These are phyloP conservation scores for Piprites chloris DNA, from an alignment of 2,113 vertebrate genomes.

Conservation along the genomic window DNA sequence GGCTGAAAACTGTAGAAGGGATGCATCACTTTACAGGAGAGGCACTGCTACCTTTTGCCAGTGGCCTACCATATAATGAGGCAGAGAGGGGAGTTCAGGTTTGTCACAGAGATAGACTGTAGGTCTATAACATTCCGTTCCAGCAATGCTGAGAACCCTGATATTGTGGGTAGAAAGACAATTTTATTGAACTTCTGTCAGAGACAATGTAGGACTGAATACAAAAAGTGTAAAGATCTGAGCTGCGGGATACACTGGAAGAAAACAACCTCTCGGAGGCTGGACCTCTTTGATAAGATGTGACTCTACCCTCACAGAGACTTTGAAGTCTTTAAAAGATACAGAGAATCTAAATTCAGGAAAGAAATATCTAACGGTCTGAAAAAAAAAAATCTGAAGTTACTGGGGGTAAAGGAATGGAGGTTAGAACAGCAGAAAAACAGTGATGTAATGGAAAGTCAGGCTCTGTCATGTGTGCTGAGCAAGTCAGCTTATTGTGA, in stretches of 20 bases:
- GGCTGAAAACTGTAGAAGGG: neutral
- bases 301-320: neutral
- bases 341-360: neutral
- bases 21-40: neutral
- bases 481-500: neutral
- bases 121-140: slow-evolving; percentile 5
- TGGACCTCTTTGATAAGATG: slow-evolving; percentile 15
- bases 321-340: neutral
- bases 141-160: neutral
- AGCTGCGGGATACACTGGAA: neutral
- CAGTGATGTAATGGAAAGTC: neutral
- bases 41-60: neutral
- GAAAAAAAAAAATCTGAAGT: neutral
- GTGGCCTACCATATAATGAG: neutral
- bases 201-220: neutral
- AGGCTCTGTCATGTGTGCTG: neutral
- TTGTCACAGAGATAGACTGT: neutral
- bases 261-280: slow-evolving; percentile 39
- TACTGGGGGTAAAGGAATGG: neutral
- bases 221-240: slow-evolving; percentile 12
- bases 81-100: neutral
- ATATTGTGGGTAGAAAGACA: neutral
- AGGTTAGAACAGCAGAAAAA: neutral
- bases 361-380: neutral
- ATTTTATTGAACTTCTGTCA: slow-evolving; percentile 53